A percentile compares a stretch with the other conserved stretches of the same genome.
These are phyloP conservation scores for Hypercompe scribonia DNA, from an alignment of 2,888 invertebrate genomes.

Conservation along the genomic window DNA sequence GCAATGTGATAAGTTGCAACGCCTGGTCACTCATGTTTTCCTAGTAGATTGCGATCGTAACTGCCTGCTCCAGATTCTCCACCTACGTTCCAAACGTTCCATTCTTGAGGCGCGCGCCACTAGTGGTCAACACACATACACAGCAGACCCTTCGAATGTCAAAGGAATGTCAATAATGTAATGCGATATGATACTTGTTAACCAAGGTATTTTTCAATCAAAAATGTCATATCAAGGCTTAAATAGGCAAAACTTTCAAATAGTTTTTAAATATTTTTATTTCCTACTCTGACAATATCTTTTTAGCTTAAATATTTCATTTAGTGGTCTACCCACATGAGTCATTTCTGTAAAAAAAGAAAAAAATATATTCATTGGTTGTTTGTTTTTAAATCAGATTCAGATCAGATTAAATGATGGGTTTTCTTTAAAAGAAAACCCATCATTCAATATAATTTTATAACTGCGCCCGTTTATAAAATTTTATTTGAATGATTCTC, in stretches of 20 bases:
- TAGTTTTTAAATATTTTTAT: no score
- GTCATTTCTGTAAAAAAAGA: no score
- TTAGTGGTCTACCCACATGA: no score
- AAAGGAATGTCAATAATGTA: slow-evolving; percentile 3
- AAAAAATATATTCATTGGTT: no score
- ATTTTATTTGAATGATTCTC: background rate
- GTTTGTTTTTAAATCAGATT: no score
- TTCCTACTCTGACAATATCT: background rate
- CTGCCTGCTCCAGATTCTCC: slow-evolving; percentile 87
- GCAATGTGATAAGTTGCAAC: slow-evolving; percentile 24
- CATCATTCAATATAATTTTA: no score
- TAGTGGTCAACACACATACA: background rate
- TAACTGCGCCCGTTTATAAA: background rate
- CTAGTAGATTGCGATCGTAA: slow-evolving; percentile 84
- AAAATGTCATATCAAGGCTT: background rate
- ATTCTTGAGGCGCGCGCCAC: slow-evolving; percentile 49
- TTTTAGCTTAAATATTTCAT: no score
- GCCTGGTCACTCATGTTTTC: slow-evolving; percentile 58
- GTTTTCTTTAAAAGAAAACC: no score
- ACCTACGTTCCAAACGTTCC: slow-evolving; percentile 83
- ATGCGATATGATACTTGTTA: background rate
- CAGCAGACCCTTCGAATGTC: slow-evolving; percentile 8
- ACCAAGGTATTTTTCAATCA: background rate
- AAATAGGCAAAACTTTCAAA: background rate
- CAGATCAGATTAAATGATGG: no score